A percentile compares a stretch with the other conserved stretches of the same genome.
These are phyloP conservation scores for Silurus lanzhouensis DNA, from an alignment of 2,797 vertebrate species.

Conservation along the genomic window DNA sequence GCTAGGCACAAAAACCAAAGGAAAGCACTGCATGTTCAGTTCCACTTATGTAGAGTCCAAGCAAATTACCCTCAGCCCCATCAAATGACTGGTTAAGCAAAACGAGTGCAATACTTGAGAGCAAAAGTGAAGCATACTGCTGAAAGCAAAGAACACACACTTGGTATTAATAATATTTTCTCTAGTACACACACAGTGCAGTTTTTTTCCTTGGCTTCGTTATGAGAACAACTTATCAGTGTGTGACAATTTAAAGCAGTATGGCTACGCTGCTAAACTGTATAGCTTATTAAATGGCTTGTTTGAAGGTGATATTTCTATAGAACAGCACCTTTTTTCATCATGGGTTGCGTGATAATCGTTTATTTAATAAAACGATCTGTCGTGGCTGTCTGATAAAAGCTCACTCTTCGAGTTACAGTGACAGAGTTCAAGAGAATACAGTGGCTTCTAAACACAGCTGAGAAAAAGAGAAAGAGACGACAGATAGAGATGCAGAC, in stretches of 20 bases:
- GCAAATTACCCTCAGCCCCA: slow-evolving; percentile 40
- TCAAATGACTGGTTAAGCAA: slow-evolving; percentile 35
- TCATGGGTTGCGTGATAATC: not conserved
- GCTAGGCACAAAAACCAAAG: slow-evolving; percentile 47
- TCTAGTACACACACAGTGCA: too few species aligned
- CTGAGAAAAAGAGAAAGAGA: not conserved
- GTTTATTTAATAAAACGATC: not conserved
- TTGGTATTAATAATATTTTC: not conserved
- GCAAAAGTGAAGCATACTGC: not conserved
- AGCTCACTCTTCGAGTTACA: slow-evolving; percentile 2
- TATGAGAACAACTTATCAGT: not conserved
- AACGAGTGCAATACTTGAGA: not conserved
- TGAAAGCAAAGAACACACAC: slow-evolving; percentile 4
- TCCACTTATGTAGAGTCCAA: slow-evolving; percentile 40
- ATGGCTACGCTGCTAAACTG: not conserved
- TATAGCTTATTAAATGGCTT: not conserved
- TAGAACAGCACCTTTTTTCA: not conserved
- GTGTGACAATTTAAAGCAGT: not conserved
- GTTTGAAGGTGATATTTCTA: not conserved
- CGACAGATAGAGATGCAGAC: not conserved
- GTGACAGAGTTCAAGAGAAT: not conserved
- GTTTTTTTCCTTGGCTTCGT: not conserved
- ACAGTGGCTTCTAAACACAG: not conserved
- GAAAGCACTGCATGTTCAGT: slow-evolving; percentile 50
- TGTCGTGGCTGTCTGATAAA: not conserved